Base-by-base conservation (phyloP, 37 sponge, comb jelly and placozoan species). In the Aphrocallistes beatrix region DNA sequence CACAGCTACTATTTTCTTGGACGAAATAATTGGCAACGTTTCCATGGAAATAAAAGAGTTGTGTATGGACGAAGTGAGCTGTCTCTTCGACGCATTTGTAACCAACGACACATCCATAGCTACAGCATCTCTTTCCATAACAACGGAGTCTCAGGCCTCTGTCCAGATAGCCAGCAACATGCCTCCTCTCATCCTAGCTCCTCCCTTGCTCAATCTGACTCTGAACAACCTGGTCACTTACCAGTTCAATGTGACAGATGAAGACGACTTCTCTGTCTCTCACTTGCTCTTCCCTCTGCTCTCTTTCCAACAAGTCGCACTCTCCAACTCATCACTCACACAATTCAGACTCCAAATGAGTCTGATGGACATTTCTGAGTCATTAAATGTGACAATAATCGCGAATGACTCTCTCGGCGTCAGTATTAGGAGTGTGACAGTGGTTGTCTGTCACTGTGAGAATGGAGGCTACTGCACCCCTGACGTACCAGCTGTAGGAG, bases 181-280 rank as follows among this genome's bases (percentile, higher is more conserved):
- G 1, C 75, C 75, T 60, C 75, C 75, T 60, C 75, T 60, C 75
- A 60, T 60, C 34, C 17, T 32, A 30, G n/a, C 75, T 3, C 75
- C 75, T 60, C 75, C 34, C 75, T 28, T 19, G 3, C 75, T 60
- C 28, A 3, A 25, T 1, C 75, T 60, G 3, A 25, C 75, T 60
- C 75, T 60, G 75, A 30, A 60, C 75, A 60, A 60, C 75, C 75
- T 60, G 75, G n/a, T 30, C 75, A 60, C 75, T 60, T 60, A 32
- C 34, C 28, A 60, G 34, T 60, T 60, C n/a, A 60, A 60, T 30
- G 75, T 60, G 75, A 60, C 75, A 6, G 75, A 60, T 13, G 75
- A 60, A 60, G 75, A 60, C 75, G 17, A 3, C 25, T 60, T 60
- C 75, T 60, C 75, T 6, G 75, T 60, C 3, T 25, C 6, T 28